Evolutionary conservation across 2,888 invertebrate species (phyloP).

Genomic region (Cynaeus angustus): DNA sequence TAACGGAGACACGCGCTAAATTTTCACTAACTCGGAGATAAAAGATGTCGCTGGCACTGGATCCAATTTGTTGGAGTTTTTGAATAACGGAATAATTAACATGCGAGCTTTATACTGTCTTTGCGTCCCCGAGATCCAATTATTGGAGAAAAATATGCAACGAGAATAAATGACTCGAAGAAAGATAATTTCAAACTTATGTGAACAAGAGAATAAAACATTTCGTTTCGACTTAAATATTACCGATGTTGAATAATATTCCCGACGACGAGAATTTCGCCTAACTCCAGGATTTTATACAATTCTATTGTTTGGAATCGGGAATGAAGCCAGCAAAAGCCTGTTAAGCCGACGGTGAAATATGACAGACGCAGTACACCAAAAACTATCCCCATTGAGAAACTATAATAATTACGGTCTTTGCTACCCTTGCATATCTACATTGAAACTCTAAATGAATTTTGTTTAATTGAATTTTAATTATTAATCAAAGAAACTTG

Average conservation of each 20-base stretch:
- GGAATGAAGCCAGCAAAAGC: constrained; percentile 31
- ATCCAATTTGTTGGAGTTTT: constrained; percentile 13
- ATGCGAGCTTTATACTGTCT: neutral
- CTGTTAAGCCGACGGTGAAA: constrained; percentile 31
- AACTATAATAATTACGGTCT: neutral
- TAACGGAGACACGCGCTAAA: constrained; percentile 14
- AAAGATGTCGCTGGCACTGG: constrained; percentile 5
- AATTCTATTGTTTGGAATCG: constrained; percentile 32
- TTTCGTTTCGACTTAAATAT: no score
- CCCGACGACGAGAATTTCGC: constrained; percentile 11
- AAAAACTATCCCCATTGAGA: constrained; percentile 20
- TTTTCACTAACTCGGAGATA: constrained; percentile 8
- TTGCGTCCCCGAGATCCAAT: neutral
- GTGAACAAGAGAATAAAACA: no score
- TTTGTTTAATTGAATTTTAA: constrained; percentile 27
- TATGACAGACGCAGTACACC: constrained; percentile 38
- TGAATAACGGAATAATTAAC: constrained; percentile 8
- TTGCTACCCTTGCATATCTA: no score
- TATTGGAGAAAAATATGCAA: no score
- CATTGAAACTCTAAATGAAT: neutral
- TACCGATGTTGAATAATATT: neutral
- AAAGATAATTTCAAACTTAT: no score
- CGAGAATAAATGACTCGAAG: no score
- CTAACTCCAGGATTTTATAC: constrained; percentile 30
- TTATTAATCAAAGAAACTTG: constrained; percentile 31